Evolutionary conservation across 2,797 vertebrate species (phyloP).

Genomic region (Hapalemur alaotrensis): DNA sequence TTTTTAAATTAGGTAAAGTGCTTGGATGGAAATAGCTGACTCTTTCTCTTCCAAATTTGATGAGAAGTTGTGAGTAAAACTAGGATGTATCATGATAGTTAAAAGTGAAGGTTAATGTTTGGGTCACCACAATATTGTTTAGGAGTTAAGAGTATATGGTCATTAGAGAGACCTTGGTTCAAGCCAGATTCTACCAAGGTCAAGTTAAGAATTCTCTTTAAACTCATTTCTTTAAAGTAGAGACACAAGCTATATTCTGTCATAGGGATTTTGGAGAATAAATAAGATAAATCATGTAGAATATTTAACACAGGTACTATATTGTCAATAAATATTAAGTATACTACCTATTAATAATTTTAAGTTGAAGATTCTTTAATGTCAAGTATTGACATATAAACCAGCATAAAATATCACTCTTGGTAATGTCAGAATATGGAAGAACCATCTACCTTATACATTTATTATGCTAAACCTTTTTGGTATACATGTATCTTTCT

Average conservation of each 20-base stretch:
- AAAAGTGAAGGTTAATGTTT: neutral
- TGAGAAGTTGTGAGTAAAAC: neutral
- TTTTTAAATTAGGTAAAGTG: conserved; percentile 28
- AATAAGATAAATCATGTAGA: neutral
- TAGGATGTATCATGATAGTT: neutral
- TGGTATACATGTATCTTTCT: neutral
- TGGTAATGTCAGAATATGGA: neutral
- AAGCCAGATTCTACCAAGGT: neutral
- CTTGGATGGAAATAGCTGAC: neutral
- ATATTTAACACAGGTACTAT: neutral
- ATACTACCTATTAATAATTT: neutral
- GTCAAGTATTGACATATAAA: neutral
- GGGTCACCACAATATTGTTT: neutral
- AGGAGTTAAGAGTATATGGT: neutral
- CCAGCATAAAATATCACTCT: neutral
- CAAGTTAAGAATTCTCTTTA: neutral
- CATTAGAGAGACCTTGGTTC: neutral
- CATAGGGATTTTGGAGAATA: neutral
- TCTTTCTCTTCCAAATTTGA: neutral
- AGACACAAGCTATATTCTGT: neutral
- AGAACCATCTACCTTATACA: neutral
- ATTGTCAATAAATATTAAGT: neutral
- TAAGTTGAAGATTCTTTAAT: neutral
- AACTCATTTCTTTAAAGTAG: neutral
- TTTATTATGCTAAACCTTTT: neutral